Base-by-base conservation (phyloP, 2,113 vertebrate species). In the Scortum barcoo region DNA sequence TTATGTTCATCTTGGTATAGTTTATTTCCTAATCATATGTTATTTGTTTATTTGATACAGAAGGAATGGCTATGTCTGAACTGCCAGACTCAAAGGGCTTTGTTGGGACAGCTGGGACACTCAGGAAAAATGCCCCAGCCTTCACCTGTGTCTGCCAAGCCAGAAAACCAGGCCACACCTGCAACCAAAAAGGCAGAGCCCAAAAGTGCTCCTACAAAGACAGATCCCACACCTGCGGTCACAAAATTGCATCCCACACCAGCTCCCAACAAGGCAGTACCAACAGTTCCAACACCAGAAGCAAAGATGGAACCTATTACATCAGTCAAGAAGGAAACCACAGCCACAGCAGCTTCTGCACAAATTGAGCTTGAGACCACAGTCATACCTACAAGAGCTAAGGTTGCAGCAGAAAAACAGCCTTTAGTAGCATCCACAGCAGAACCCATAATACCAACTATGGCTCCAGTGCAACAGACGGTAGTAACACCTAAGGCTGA, bases 51-150 rank as follows among this genome's bases (percentile, higher is more conserved):
- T 72, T 70, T 83, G 38, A 74, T 84, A 40, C 93, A 99, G 98
- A 95, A 96, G 88, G 97, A 99, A 94, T 99, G 98, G 98, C 95
- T 99, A 60, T 99, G 98, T 90, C 95, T 99, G 92, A 99, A 96
- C 84, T 99, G 98, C 88, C 98, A 99, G 90, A 99, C 97, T 70
- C 96, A 97, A 88, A 97, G 97, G 92, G 97, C 97, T 51, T 88
- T 99, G 78, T 94, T 94, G 72, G 97, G 96, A 93, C 96, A 98
- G 30, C 93, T 97, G 73, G 97, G 95, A 79, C 95, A 97, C 68
- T 88, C 94, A 76, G 95, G 92, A 72, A 96, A 96, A 93, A 83
- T 93, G 70, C 77, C 93, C 40, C 87, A 93, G 63, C 65, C 93
- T 86, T 73, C 83, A 83, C 75, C 91, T 50, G 0, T 81, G 77